These are phyloP conservation scores for Callospermophilus lateralis DNA, from an alignment of 2,113 vertebrate genomes.

Conservation along the genomic window DNA sequence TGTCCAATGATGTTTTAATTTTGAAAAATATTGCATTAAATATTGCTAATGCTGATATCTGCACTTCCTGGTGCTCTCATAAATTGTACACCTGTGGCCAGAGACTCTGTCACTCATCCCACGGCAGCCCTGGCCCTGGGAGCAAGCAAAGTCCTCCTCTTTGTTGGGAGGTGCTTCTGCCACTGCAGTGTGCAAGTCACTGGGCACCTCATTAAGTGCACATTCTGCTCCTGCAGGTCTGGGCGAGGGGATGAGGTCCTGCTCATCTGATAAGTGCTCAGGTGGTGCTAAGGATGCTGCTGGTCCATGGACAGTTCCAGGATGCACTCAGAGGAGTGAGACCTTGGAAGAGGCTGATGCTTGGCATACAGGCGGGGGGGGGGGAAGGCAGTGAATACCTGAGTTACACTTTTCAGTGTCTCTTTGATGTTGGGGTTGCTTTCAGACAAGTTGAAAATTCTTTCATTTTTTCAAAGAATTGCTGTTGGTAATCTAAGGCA, in stretches of 20 bases:
- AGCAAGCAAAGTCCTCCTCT: background rate
- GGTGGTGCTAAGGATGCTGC: too few species aligned
- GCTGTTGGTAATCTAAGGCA: slow-evolving; percentile 32
- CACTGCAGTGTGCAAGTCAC: background rate
- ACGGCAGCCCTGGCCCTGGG: background rate
- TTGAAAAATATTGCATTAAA: background rate
- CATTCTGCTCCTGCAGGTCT: background rate
- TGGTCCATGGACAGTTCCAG: background rate
- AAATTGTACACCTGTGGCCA: background rate
- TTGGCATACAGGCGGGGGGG: background rate
- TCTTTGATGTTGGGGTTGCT: slow-evolving; percentile 60
- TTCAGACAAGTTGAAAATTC: slow-evolving; percentile 53
- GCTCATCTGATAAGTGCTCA: rapidly evolving
- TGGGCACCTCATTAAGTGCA: background rate
- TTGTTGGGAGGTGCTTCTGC: background rate
- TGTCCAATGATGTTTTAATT: background rate
- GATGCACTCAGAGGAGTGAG: background rate
- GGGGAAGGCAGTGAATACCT: background rate
- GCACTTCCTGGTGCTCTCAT: background rate
- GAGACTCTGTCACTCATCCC: background rate
- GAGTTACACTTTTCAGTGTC: slow-evolving; percentile 10
- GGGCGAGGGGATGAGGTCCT: background rate
- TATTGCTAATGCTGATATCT: background rate
- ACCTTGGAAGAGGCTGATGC: background rate
- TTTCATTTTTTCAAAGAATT: slow-evolving; percentile 71